A percentile compares a stretch with the other conserved stretches of the same genome.
Conservation (phyloP, 1,140 invertebrate genomes). For the Berghia stephanieae region DNA sequence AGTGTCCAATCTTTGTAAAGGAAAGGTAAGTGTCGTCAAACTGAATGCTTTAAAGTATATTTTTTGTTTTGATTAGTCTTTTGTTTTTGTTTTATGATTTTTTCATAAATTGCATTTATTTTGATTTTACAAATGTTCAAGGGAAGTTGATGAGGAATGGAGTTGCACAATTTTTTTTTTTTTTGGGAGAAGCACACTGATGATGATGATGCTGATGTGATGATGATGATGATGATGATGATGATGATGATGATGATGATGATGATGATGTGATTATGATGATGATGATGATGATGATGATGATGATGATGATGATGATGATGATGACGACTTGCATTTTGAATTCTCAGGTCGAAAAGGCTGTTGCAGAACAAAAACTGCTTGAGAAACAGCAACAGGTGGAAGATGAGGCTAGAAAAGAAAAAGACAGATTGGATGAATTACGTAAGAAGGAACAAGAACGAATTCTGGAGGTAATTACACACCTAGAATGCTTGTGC, state of each 20-base stretch:
- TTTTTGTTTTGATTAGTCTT: background rate
- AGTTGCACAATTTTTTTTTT: too few species aligned
- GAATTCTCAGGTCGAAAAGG: conserved; percentile 75
- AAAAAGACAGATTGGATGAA: conserved; percentile 81
- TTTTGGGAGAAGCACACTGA: too few species aligned
- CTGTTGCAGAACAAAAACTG: conserved; percentile 81
- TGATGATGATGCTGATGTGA: too few species aligned
- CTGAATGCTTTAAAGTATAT: background rate
- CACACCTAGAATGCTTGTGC: too few species aligned
- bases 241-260: too few species aligned
- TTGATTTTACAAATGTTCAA: too few species aligned
- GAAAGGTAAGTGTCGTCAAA: conserved; percentile 73
- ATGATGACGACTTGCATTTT: background rate
- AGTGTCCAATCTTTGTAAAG: conserved; percentile 90
- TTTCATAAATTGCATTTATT: background rate
- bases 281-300: too few species aligned
- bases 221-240: too few species aligned
- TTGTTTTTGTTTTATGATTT: background rate
- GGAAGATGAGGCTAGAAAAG: conserved; percentile 79
- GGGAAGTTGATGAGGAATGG: too few species aligned
- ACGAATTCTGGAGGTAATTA: conserved; percentile 81
- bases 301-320: too few species aligned
- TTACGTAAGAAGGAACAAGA: conserved; percentile 86
- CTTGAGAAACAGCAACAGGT: conserved; percentile 77
- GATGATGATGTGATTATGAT: too few species aligned